Base-by-base conservation (phyloP, 2,113 vertebrate genomes). In the Pogona vitticeps region DNA sequence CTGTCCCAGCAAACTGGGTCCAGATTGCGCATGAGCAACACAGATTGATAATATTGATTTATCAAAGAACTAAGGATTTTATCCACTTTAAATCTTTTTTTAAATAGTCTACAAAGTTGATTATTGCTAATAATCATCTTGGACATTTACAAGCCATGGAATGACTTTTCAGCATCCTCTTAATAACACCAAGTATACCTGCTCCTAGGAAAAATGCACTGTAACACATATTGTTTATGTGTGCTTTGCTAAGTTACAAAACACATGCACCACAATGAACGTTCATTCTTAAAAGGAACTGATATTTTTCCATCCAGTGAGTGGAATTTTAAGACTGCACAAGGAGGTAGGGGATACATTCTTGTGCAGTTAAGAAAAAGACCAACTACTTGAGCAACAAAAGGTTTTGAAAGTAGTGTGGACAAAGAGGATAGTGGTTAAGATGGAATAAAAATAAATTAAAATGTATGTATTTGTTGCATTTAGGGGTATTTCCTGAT, bases 1-100 rank as follows among this genome's bases (percentile, higher is more conserved):
- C 21, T 76, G 92, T 87, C 87, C 86, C 92, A 82, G 86, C 91
- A 84, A 88, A 89, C 90, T 12, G 31, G 73, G 70, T 71, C 75
- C 78, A 80, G 92, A 36, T 84, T 87, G 85, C 59, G 38, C 40
- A 73, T 56, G 83, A 75, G 63, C 86, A 80, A 33, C 20, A 76
- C 56, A 88, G 26, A 59, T 33, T 92, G 72, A 77, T 85, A 85
- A 28, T 2, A 90, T 17, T 36, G 58, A 80, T 36, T 87, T 6
- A 85, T 75, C 84, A 91, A 86, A 76, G 46, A 73, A 26, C 75
- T 85, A 84, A 89, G 71, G 76, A 90, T 92, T 90, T 68, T 75
- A 75, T 63, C 84, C 75, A 71, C 38, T 86, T 56, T 85, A 70
- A 58, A 13, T 82, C 78, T 84, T 36, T 2, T 26, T 26, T 90